Base-by-base conservation (phyloP, 1,140 invertebrate species). In the Pachyrhynchus sulphureomaculatus region DNA sequence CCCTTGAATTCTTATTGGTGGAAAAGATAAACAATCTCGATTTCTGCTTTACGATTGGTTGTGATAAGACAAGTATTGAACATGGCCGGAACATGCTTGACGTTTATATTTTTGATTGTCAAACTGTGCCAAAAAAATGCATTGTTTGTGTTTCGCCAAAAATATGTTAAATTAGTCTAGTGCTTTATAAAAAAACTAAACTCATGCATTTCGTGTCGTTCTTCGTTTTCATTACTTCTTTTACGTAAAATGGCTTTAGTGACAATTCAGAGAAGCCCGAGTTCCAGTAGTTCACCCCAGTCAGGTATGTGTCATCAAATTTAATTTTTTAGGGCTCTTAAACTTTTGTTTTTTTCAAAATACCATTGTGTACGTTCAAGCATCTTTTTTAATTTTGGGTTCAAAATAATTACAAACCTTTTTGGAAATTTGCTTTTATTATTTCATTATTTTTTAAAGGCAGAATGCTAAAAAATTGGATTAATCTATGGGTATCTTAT, bases 251-350 rank as follows among this genome's bases (percentile, higher is more conserved):
- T 88, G 86, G 85, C 86, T 73, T 79, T 87, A 74, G 86, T 87
- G 72, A 87, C 85, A 64, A 84, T 88, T 68, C 85, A 87, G 71
- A 80, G 85, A 65, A 87, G 85, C 58, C 86, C 85, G 59, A 87
- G 83, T 71, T 81, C 84, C 58, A 82, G 82, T 73, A 86, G 83
- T 76, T 87, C 84, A 65, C 83, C 83, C 34, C n/a, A 82, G 81
- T 72, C 60, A 66, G 47, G 65, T 66, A 66, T 48, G 55, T 57
- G 49, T 29, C 39, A 45, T 24, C 42, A 45, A 45, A 45, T n/a
- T n/a, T n/a, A n/a, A n/a, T n/a, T n/a, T n/a, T n/a, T n/a, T n/a
- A n/a, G n/a, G n/a, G n/a, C n/a, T n/a, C n/a, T n/a, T n/a, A n/a
- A n/a, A n/a, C n/a, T n/a, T n/a, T n/a, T n/a, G n/a, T n/a, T n/a